Percentiles rank a stretch among this genome's conserved stretches.
phyloP scores from a whole-genome alignment of 2,797 vertebrate genomes.

The Oceanodroma leucorhoa region DNA sequence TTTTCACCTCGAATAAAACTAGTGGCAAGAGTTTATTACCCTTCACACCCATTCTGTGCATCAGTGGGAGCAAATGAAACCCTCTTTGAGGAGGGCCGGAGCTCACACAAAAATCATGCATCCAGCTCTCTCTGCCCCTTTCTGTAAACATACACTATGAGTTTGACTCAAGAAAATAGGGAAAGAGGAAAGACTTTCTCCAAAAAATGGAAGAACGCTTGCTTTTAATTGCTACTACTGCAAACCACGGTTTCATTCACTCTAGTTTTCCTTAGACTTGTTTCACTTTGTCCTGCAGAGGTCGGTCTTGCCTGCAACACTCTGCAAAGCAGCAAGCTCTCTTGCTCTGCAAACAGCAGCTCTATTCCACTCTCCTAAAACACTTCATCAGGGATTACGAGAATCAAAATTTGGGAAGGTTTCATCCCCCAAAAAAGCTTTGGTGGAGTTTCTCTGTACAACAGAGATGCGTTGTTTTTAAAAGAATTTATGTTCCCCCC shows the following conservation, averaged over 20 bases:
- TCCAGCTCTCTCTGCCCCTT: too few relatives aligned
- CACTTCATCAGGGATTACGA: not conserved
- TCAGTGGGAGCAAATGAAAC: not conserved
- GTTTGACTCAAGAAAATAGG: not conserved
- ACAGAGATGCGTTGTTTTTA: not conserved
- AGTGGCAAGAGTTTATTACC: not conserved
- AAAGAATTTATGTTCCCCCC: not conserved
- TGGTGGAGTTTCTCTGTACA: not conserved
- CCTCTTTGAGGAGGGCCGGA: not conserved
- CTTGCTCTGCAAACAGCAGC: not conserved
- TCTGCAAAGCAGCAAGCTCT: not conserved
- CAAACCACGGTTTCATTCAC: not conserved
- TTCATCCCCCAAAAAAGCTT: not conserved
- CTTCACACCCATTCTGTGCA: not conserved
- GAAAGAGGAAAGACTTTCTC: not conserved
- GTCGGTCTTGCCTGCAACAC: constrained; percentile 69
- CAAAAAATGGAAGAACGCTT: not conserved
- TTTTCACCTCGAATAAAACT: not conserved
- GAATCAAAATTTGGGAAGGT: not conserved
- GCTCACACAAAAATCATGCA: not conserved
- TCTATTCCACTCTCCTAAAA: not conserved
- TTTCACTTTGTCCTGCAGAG: constrained; percentile 67
- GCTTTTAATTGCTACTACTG: not conserved
- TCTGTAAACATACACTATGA: not conserved
- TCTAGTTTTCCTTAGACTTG: not conserved